phyloP scores from a whole-genome alignment of 2,888 invertebrate species.

The Dryadula phaetusa region DNA sequence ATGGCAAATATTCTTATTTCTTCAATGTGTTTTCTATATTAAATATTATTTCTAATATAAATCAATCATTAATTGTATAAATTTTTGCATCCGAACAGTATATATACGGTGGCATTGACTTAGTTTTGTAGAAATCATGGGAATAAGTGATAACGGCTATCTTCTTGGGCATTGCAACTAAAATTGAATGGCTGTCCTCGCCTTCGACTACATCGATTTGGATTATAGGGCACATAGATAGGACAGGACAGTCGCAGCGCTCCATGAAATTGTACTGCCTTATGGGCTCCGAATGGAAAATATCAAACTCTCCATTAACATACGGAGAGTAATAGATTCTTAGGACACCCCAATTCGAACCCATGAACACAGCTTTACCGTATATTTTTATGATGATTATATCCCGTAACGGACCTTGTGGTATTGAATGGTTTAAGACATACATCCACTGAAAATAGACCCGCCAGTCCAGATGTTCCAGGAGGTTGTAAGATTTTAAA shows the following conservation, averaged over 20 bases:
- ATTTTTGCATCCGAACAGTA: conserved; percentile 7
- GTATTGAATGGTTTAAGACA: conserved; percentile 55
- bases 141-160: conserved; percentile 63
- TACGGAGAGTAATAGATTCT: conserved; percentile 67
- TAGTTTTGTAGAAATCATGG: conserved; percentile 50
- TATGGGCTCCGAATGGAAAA: conserved; percentile 60
- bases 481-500: conserved; percentile 57
- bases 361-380: conserved; percentile 68
- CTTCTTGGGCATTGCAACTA: conserved; percentile 73
- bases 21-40: neutral
- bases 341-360: conserved; percentile 65
- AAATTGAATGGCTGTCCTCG: conserved; percentile 62
- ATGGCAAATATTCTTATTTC: neutral
- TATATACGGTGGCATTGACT: conserved; percentile 13
- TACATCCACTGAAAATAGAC: conserved; percentile 67
- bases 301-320: conserved; percentile 58
- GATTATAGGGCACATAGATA: conserved; percentile 63
- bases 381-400: conserved; percentile 62
- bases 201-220: conserved; percentile 66
- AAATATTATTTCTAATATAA: neutral
- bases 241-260: conserved; percentile 59
- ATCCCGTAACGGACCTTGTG: conserved; percentile 60
- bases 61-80: conserved; percentile 14
- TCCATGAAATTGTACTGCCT: conserved; percentile 69
- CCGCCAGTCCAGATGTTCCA: conserved; percentile 69